These are phyloP conservation scores for Pagrus major DNA, from an alignment of 2,113 vertebrate genomes.

Conservation along the genomic window DNA sequence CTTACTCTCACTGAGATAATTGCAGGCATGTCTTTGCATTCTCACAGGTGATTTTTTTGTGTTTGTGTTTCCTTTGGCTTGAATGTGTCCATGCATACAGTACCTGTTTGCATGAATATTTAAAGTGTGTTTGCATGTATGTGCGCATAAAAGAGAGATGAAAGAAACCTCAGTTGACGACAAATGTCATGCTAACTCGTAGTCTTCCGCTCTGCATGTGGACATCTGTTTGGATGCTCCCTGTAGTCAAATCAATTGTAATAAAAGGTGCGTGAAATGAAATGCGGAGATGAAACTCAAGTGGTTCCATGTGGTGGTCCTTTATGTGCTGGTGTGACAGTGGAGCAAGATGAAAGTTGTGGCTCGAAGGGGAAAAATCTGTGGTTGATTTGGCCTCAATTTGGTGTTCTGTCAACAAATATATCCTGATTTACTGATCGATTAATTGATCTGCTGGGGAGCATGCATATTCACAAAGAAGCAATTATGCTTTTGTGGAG, in stretches of 20 bases:
- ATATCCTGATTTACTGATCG: too few relatives aligned
- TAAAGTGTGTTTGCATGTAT: neutral
- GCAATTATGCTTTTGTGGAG: too few relatives aligned
- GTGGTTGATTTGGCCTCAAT: too few relatives aligned
- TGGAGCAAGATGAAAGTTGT: neutral
- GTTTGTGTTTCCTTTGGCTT: neutral
- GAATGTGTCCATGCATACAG: neutral
- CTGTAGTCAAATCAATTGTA: neutral
- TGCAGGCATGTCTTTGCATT: neutral
- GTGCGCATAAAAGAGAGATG: neutral
- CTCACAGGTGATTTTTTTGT: too few relatives aligned
- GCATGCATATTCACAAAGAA: too few relatives aligned
- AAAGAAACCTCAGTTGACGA: neutral
- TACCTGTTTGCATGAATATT: neutral
- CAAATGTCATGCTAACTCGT: neutral
- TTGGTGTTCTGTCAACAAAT: too few relatives aligned
- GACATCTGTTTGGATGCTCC: neutral
- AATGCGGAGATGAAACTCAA: neutral
- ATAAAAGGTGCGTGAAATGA: neutral
- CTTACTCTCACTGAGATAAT: too few relatives aligned
- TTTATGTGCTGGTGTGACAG: neutral
- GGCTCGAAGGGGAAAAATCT: neutral
- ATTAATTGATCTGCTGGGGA: too few relatives aligned
- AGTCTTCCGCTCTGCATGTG: neutral
- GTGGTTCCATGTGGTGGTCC: neutral